phyloP scores from a whole-genome alignment of 2,797 vertebrate species.

The Fistularia commersonii region DNA sequence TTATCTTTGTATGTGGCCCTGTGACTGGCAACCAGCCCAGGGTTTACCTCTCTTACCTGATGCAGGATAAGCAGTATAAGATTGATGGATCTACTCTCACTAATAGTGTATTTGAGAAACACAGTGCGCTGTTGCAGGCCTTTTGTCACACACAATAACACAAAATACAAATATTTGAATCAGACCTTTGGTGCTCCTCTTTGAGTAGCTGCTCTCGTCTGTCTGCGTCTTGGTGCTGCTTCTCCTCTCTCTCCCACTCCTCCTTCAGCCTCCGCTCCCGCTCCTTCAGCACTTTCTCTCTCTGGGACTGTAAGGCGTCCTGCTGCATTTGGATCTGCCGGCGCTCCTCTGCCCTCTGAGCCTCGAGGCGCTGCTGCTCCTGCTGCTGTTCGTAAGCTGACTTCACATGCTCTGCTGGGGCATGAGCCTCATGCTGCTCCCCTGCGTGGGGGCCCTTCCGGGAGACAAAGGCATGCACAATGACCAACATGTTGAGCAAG shows the following conservation, averaged over 20 bases:
- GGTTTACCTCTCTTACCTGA: too few species aligned
- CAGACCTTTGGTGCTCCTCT: slow-evolving; percentile 74
- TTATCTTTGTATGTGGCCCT: too few species aligned
- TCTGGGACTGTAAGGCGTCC: slow-evolving; percentile 78
- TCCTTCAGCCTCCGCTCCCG: slow-evolving; percentile 77
- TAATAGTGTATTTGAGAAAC: too few species aligned
- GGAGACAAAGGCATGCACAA: not conserved
- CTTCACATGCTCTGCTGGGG: slow-evolving; percentile 52
- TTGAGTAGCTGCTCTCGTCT: slow-evolving; percentile 68
- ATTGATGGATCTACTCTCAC: too few species aligned
- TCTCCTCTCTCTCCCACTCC: slow-evolving; percentile 74
- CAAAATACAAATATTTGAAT: not conserved
- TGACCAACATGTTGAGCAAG: not conserved
- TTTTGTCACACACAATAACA: too few species aligned
- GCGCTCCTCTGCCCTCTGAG: slow-evolving; percentile 75
- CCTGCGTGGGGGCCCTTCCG: slow-evolving; percentile 13
- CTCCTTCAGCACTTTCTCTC: slow-evolving; percentile 72
- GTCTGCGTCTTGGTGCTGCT: slow-evolving; percentile 74
- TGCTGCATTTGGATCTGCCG: slow-evolving; percentile 75
- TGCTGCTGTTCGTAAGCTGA: slow-evolving; percentile 86
- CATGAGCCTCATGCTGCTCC: slow-evolving; percentile 19
- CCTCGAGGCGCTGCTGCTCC: slow-evolving; percentile 86
- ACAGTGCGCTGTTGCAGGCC: too few species aligned
- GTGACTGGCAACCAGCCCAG: too few species aligned
- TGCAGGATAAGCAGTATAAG: too few species aligned